phyloP scores from a whole-genome alignment of 2,113 vertebrate genomes.

The Lasiurus cinereus region DNA sequence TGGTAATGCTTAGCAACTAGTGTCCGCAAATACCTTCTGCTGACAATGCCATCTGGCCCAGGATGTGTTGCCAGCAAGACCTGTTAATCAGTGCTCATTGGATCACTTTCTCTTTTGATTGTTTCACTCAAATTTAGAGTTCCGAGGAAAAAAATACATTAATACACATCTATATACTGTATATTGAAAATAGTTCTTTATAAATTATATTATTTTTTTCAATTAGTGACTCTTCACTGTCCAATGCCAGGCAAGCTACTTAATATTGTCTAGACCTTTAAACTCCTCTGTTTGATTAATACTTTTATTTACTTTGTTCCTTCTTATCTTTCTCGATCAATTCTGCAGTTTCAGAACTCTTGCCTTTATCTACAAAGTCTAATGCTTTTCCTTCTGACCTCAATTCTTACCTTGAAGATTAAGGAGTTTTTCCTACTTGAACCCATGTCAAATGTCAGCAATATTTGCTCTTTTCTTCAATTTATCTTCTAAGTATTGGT shows the following conservation, averaged over 20 bases:
- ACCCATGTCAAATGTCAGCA: not conserved
- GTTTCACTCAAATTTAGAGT: constrained; percentile 24
- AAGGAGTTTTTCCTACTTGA: not conserved
- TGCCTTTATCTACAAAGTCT: not conserved
- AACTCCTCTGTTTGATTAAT: not conserved
- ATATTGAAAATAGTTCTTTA: not conserved
- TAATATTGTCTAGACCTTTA: not conserved
- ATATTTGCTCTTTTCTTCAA: not conserved
- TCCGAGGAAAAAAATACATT: not conserved
- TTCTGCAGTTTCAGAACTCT: not conserved
- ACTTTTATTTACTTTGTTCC: not conserved
- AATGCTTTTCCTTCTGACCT: not conserved
- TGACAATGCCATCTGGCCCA: constrained; percentile 44
- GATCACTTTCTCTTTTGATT: not conserved
- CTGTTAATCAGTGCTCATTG: not conserved
- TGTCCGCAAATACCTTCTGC: constrained; percentile 46
- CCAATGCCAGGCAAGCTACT: not conserved
- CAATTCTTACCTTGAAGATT: not conserved
- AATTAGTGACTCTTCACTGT: not conserved
- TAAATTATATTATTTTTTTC: constrained; percentile 14
- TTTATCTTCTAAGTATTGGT: not conserved
- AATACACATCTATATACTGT: not conserved
- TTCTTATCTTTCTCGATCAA: not conserved
- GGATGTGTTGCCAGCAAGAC: not conserved
- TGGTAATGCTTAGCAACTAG: constrained; percentile 52